phyloP scores from a whole-genome alignment of 2,797 vertebrate genomes.

The Chelonia mydas region DNA sequence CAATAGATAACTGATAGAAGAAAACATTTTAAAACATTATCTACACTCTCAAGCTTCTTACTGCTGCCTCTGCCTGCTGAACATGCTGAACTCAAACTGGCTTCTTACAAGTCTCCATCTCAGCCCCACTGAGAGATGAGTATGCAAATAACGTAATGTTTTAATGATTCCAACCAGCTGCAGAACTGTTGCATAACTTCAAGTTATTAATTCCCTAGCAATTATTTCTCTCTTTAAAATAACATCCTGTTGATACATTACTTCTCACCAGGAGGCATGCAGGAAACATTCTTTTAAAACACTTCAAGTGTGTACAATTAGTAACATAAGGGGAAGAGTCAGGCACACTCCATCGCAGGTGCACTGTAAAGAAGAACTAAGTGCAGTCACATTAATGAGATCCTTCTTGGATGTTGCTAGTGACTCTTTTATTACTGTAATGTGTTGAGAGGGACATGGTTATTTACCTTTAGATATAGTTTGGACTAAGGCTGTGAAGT shows the following conservation, averaged over 20 bases:
- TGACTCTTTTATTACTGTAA: background rate
- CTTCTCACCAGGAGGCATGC: conserved; percentile 47
- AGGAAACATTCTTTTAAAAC: conserved; percentile 39
- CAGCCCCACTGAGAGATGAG: conserved; percentile 39
- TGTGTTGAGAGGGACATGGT: background rate
- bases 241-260: conserved; percentile 64
- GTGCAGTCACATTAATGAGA: background rate
- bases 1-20: background rate
- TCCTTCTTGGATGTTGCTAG: background rate
- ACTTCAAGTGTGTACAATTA: background rate
- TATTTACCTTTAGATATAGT: background rate
- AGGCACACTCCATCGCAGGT: background rate
- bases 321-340: background rate
- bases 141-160: conserved; percentile 46
- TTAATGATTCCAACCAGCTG: conserved; percentile 54
- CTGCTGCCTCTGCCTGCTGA: conserved; percentile 12
- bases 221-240: conserved; percentile 67
- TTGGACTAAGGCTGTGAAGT: rapidly evolving
- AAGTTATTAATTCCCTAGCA: conserved; percentile 58
- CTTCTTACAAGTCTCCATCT: conserved; percentile 53
- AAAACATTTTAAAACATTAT: rapidly evolving
- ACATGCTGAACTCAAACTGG: conserved; percentile 44
- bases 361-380: background rate
- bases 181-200: conserved; percentile 58
- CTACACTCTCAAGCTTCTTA: conserved; percentile 1